Percentiles rank a stretch among this genome's conserved stretches.
Conservation (phyloP, 1,140 invertebrate genomes). For the Nebria ingens region DNA sequence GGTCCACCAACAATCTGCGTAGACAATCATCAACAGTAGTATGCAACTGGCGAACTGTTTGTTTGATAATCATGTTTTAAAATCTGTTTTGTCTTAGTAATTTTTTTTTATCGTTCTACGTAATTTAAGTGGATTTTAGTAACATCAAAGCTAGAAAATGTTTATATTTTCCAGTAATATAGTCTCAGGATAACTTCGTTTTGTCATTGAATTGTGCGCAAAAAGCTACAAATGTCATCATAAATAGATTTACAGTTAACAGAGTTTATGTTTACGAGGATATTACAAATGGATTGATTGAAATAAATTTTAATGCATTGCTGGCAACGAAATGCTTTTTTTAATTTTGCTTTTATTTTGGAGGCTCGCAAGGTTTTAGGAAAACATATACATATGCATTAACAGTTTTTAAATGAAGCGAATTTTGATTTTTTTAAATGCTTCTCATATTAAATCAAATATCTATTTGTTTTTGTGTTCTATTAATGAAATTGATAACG, state of each 20-base stretch:
- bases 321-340: too few species aligned
- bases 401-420: too few species aligned
- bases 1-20: not conserved
- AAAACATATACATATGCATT: too few species aligned
- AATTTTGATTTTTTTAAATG: too few species aligned
- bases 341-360: too few species aligned
- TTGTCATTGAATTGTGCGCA: not conserved
- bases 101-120: not conserved
- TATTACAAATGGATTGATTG: not conserved
- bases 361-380: too few species aligned
- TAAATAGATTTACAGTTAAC: not conserved
- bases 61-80: constrained; percentile 1
- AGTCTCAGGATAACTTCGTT: not conserved
- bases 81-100: not conserved
- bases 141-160: constrained; percentile 2
- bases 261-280: not conserved
- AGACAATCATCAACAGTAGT: not conserved
- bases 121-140: constrained; percentile 3
- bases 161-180: not conserved
- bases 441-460: too few species aligned
- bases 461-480: too few species aligned
- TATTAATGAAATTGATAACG: too few species aligned
- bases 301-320: not conserved
- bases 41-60: not conserved
- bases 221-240: not conserved